Percentiles rank a stretch among this genome's conserved stretches.
Evolutionary conservation across 2,888 invertebrate genomes (phyloP).

Genomic region (Fabriciana adippe): DNA sequence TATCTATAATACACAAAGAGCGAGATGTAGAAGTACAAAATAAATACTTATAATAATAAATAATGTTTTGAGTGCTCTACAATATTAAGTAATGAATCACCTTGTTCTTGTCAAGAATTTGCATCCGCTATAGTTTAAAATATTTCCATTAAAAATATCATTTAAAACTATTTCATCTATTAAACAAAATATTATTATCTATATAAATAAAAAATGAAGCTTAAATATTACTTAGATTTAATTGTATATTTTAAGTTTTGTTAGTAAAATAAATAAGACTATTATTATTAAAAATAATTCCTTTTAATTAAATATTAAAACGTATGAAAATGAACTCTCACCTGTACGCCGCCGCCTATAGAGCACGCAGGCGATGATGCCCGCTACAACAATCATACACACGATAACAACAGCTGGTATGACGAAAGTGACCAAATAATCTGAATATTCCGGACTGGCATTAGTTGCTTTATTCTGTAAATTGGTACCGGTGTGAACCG

Average conservation of each 20-base stretch:
- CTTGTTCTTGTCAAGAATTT: constrained; percentile 48
- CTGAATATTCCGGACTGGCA: constrained; percentile 54
- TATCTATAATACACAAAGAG: constrained; percentile 18
- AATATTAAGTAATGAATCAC: constrained; percentile 41
- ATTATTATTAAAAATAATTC: no score
- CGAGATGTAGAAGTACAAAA: constrained; percentile 29
- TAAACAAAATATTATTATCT: not conserved
- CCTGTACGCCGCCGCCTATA: constrained; percentile 92
- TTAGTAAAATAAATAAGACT: no score
- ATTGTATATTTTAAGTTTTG: no score
- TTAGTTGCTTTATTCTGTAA: constrained; percentile 60
- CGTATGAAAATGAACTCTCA: constrained; percentile 62
- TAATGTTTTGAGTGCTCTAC: constrained; percentile 34
- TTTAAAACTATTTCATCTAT: constrained; percentile 1
- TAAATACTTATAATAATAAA: constrained; percentile 21
- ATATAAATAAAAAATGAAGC: not conserved
- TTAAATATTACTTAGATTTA: not conserved
- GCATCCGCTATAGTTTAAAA: constrained; percentile 47
- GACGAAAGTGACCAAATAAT: constrained; percentile 91
- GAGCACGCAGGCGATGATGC: constrained; percentile 92
- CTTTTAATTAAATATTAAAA: not conserved
- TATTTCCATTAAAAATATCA: constrained; percentile 33
- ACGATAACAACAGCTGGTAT: constrained; percentile 94
- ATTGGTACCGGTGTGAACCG: constrained; percentile 54
- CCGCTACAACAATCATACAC: constrained; percentile 92